phyloP scores from a whole-genome alignment of 2,113 vertebrate species.

The Podiceps cristatus region DNA sequence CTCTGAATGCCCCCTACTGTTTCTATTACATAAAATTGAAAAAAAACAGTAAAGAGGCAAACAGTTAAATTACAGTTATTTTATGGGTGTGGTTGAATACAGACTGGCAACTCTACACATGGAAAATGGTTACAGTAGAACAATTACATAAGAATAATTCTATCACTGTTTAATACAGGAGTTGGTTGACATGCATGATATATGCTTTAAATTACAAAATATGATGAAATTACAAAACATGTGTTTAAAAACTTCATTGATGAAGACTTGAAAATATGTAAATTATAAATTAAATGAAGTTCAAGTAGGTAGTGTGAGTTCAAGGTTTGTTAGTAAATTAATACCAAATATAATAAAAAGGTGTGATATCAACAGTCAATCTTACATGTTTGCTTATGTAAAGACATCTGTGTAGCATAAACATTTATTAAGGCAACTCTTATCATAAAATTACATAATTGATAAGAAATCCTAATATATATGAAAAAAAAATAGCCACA shows the following conservation, averaged over 20 bases:
- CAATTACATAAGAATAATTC: background rate
- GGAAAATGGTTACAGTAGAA: background rate
- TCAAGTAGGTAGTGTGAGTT: background rate
- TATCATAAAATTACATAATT: background rate
- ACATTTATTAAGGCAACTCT: background rate
- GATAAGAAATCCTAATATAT: background rate
- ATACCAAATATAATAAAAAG: background rate
- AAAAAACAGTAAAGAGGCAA: conserved; percentile 29
- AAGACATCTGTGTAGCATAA: background rate
- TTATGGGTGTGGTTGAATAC: background rate
- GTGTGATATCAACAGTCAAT: background rate
- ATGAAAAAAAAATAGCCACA: background rate
- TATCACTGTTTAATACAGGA: background rate
- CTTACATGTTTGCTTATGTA: background rate
- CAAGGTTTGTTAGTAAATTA: background rate
- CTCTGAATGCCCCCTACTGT: conserved; percentile 80
- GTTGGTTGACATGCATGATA: background rate
- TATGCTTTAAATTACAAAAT: background rate
- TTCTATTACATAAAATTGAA: conserved; percentile 67
- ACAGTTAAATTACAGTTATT: conserved; percentile 34
- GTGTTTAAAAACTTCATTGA: background rate
- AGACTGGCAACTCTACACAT: background rate
- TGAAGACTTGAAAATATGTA: background rate
- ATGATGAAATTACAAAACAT: background rate
- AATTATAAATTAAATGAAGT: background rate